Evolutionary conservation across 1,140 invertebrate species (phyloP).

Genomic region (Zaprionus kolodkinae): DNA sequence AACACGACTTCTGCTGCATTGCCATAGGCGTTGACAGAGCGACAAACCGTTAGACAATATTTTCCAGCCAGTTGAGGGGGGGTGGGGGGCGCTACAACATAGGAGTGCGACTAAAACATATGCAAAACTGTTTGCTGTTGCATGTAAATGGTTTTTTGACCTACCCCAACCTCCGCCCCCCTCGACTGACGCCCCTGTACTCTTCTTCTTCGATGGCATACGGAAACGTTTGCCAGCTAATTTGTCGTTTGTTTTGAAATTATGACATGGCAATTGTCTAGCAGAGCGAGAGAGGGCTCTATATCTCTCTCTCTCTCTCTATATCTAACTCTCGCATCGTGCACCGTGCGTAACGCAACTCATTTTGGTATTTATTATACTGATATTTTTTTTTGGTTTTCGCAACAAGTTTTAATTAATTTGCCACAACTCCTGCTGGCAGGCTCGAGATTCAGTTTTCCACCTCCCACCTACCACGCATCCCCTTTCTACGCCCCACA

Average conservation of each 20-base stretch:
- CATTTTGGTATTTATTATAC: slow-evolving; percentile 51
- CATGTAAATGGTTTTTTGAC: slow-evolving; percentile 75
- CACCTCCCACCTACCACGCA: neutral
- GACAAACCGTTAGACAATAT: slow-evolving; percentile 77
- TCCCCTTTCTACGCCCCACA: slow-evolving; percentile 11
- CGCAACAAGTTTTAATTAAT: slow-evolving; percentile 82
- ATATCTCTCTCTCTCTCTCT: neutral
- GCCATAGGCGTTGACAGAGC: slow-evolving; percentile 75
- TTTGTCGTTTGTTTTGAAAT: slow-evolving; percentile 78
- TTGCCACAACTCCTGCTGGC: slow-evolving; percentile 63
- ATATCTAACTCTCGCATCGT: neutral
- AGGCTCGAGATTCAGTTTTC: slow-evolving; percentile 21
- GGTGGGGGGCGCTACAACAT: too few species aligned
- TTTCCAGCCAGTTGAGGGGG: slow-evolving; percentile 16
- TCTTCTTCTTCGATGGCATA: neutral
- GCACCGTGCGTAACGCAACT: slow-evolving; percentile 22
- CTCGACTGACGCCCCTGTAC: slow-evolving; percentile 2
- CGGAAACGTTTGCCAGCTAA: slow-evolving; percentile 65
- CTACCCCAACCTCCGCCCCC: too few species aligned
- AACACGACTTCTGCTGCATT: slow-evolving; percentile 29
- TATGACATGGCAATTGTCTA: slow-evolving; percentile 49
- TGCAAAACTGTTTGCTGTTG: slow-evolving; percentile 76
- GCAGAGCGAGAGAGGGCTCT: neutral
- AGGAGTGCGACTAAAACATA: slow-evolving; percentile 60
- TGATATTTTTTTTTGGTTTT: slow-evolving; percentile 26